A percentile compares a stretch with the other conserved stretches of the same genome.
Evolutionary conservation across 1,140 invertebrate species (phyloP).

Genomic region (Pseudachorutes palmiensis): DNA sequence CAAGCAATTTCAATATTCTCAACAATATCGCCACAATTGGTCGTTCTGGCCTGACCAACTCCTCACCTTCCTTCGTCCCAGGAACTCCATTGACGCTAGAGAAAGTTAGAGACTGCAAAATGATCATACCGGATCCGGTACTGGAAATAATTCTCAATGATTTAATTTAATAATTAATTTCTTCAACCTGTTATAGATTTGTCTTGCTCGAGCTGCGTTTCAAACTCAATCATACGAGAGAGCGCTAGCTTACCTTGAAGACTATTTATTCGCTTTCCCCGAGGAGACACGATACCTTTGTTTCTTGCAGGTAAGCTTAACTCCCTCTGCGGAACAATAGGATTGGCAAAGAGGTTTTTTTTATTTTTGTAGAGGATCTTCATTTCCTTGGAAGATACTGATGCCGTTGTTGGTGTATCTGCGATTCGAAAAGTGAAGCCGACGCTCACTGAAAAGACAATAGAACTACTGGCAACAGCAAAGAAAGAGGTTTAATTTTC

Average conservation of each 20-base stretch:
- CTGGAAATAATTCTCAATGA: neutral
- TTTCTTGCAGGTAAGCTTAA: neutral
- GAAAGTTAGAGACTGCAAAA: neutral
- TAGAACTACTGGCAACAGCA: neutral
- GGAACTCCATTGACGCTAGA: neutral
- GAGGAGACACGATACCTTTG: neutral
- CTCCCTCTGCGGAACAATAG: neutral
- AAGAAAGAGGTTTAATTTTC: slow-evolving; percentile 1
- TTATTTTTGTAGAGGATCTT: neutral
- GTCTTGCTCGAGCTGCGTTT: neutral
- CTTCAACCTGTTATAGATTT: neutral
- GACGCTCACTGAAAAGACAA: neutral
- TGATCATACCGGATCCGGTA: neutral
- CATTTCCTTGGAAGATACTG: neutral
- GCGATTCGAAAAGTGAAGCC: neutral
- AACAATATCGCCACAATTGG: neutral
- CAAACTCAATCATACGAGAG: slow-evolving; percentile 1
- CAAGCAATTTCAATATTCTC: neutral
- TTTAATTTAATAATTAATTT: neutral
- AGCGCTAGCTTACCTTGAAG: neutral
- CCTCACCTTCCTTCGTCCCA: neutral
- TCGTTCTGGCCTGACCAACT: neutral
- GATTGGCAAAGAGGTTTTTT: neutral
- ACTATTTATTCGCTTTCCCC: slow-evolving; percentile 1
- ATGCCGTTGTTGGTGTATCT: neutral